phyloP scores from a whole-genome alignment of 2,888 invertebrate species.

The Drosophila austrosaltans region DNA sequence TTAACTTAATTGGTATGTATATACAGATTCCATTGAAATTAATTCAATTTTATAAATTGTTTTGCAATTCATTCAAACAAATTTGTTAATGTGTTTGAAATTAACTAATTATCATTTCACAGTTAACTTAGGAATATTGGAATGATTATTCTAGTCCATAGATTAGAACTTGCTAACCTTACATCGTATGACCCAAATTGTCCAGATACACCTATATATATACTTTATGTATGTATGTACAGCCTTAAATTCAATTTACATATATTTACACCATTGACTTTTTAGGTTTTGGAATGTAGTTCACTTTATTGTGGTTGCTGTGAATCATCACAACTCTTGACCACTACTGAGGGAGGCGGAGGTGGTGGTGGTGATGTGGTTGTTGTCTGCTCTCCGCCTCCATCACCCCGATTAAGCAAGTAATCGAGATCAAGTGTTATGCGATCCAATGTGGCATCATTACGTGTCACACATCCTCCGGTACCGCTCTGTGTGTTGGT shows the following conservation, averaged over 20 bases:
- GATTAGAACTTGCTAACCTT: neutral
- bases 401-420: constrained; percentile 87
- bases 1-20: neutral
- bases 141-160: neutral
- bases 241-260: constrained; percentile 33
- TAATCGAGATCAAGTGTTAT: constrained; percentile 93
- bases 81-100: neutral
- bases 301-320: constrained; percentile 45
- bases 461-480: constrained; percentile 29
- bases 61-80: neutral
- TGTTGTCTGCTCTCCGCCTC: constrained; percentile 52
- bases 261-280: constrained; percentile 32
- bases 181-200: neutral
- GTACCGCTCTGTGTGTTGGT: constrained; percentile 54
- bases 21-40: neutral
- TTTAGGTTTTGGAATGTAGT: constrained; percentile 8
- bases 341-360: constrained; percentile 55
- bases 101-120: neutral
- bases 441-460: constrained; percentile 88
- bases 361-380: constrained; percentile 63
- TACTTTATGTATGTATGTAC: neutral
- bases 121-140: neutral
- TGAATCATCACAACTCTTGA: constrained; percentile 51
- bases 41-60: neutral
- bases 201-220: constrained; percentile 2